These are phyloP conservation scores for Jacana jacana DNA, from an alignment of 2,113 vertebrate species.

Conservation along the genomic window DNA sequence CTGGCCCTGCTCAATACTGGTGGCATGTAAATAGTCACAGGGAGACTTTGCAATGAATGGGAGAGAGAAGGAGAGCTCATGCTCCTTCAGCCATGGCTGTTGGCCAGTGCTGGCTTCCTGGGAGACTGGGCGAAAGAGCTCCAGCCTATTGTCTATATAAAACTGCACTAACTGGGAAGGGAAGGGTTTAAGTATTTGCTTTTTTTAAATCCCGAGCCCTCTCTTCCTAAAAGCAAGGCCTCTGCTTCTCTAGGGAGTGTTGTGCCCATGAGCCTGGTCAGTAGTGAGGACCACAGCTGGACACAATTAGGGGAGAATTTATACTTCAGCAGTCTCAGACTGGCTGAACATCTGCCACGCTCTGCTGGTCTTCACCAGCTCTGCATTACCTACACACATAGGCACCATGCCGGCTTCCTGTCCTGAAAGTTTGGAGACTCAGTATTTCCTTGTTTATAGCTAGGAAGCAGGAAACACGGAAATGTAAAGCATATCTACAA, in stretches of 20 bases:
- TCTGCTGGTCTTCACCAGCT: not conserved
- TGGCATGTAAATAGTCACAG: not conserved
- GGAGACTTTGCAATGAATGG: not conserved
- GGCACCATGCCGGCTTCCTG: not conserved
- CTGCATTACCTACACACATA: fast-evolving
- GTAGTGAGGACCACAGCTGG: not conserved
- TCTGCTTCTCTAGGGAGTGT: fast-evolving
- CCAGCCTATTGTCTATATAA: not conserved
- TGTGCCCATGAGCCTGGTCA: not conserved
- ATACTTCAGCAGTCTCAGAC: not conserved
- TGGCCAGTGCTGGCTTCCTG: not conserved
- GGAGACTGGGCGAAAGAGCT: not conserved
- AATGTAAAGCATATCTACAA: conserved; percentile 4
- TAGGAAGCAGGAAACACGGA: not conserved
- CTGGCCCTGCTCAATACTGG: not conserved
- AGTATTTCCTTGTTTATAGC: not conserved
- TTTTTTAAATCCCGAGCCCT: not conserved
- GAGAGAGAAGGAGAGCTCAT: not conserved
- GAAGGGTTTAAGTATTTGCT: not conserved
- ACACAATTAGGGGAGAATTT: not conserved
- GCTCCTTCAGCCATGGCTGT: not conserved
- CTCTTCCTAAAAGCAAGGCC: not conserved
- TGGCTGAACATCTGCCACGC: fast-evolving
- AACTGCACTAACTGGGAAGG: not conserved
- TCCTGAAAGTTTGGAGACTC: not conserved